Evolutionary conservation across 2,797 vertebrate species (phyloP).

Genomic region (Pyrocephalus nanus): DNA sequence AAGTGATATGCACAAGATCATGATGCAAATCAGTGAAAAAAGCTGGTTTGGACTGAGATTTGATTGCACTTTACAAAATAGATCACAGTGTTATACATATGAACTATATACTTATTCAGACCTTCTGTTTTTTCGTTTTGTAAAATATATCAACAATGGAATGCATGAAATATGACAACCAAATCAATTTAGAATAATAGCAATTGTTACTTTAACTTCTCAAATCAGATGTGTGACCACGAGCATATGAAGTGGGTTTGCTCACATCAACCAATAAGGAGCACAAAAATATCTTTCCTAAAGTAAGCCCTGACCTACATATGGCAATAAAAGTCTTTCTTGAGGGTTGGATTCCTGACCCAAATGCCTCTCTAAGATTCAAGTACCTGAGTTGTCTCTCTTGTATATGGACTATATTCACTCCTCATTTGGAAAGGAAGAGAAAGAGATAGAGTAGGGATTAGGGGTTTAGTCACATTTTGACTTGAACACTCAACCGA

Average conservation of each 20-base stretch:
- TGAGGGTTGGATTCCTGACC: neutral
- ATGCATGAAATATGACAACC: neutral
- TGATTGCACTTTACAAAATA: neutral
- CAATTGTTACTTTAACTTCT: neutral
- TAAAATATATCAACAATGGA: neutral
- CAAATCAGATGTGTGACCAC: neutral
- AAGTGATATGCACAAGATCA: neutral
- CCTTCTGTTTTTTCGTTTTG: neutral
- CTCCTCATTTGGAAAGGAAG: neutral
- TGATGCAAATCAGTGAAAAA: neutral
- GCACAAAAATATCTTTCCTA: neutral
- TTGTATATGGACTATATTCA: neutral
- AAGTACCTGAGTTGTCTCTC: neutral
- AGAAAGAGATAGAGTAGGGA: neutral
- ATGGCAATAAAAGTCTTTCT: neutral
- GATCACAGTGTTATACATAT: neutral
- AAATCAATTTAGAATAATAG: neutral
- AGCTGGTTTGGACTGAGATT: neutral
- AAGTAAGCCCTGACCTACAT: neutral
- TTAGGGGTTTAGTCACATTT: neutral
- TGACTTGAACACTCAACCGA: neutral
- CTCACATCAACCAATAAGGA: neutral
- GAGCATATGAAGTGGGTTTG: neutral
- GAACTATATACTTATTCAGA: neutral
- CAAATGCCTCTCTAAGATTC: neutral